These are phyloP conservation scores for Brassicogethes aeneus DNA, from an alignment of 2,888 invertebrate genomes.

Conservation along the genomic window DNA sequence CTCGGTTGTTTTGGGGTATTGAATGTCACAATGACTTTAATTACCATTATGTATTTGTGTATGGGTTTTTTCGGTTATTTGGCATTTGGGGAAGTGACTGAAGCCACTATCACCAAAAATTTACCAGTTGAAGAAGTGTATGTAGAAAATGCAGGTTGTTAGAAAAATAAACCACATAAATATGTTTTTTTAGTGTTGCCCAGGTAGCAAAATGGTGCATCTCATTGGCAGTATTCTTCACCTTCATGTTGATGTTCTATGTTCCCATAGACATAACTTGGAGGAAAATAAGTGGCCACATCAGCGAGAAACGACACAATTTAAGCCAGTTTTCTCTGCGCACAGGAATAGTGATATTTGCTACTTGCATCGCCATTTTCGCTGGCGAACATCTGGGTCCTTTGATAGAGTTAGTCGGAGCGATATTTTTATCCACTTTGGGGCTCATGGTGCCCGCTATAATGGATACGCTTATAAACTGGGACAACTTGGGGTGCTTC, in stretches of 20 bases:
- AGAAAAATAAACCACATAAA: too few species aligned
- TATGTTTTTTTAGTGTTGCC: slow-evolving; percentile 47
- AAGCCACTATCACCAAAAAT: slow-evolving; percentile 76
- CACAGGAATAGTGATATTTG: slow-evolving; percentile 42
- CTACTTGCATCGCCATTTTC: slow-evolving; percentile 48
- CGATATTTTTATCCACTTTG: slow-evolving; percentile 55
- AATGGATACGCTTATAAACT: slow-evolving; percentile 61
- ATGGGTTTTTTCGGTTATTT: slow-evolving; percentile 90
- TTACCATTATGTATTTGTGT: slow-evolving; percentile 67
- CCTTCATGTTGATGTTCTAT: slow-evolving; percentile 90
- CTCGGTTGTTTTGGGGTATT: slow-evolving; percentile 78
- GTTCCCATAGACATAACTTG: slow-evolving; percentile 90
- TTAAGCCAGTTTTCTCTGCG: slow-evolving; percentile 47
- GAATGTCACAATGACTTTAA: slow-evolving; percentile 77
- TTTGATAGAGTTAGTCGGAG: slow-evolving; percentile 83
- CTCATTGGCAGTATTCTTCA: slow-evolving; percentile 82
- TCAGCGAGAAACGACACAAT: slow-evolving; percentile 46
- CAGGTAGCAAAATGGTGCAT: slow-evolving; percentile 78
- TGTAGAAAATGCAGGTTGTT: too few species aligned
- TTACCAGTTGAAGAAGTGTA: slow-evolving; percentile 60
- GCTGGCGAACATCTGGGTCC: slow-evolving; percentile 75
- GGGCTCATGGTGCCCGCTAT: slow-evolving; percentile 69
- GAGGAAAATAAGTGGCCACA: slow-evolving; percentile 53
- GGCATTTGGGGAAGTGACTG: slow-evolving; percentile 65
- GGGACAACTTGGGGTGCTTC: slow-evolving; percentile 55